These are phyloP conservation scores for Siphonodentalium dalli DNA, from an alignment of 2,888 invertebrate species.

Conservation along the genomic window DNA sequence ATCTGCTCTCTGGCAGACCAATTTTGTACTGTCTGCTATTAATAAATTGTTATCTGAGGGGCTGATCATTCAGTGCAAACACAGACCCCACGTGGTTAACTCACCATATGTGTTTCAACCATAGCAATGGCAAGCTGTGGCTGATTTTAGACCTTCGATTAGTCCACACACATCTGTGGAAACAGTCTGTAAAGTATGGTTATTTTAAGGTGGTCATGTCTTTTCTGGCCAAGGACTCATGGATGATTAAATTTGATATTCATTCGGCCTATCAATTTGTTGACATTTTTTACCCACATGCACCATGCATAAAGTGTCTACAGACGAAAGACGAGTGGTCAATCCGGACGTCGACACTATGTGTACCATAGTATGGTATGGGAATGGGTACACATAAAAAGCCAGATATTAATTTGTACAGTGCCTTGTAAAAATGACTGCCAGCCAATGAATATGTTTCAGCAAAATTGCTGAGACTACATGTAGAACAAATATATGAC, in stretches of 20 bases:
- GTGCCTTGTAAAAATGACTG: too few relatives aligned
- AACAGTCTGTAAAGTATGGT: constrained; percentile 12
- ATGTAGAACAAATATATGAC: too few relatives aligned
- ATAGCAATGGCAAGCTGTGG: constrained; percentile 1
- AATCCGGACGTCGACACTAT: too few relatives aligned
- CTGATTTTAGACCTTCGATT: constrained; percentile 6
- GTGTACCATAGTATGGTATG: too few relatives aligned
- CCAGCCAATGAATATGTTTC: too few relatives aligned
- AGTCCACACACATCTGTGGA: constrained; percentile 8
- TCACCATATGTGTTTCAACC: constrained; percentile 1
- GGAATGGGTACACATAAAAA: too few relatives aligned
- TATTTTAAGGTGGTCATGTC: constrained; percentile 1
- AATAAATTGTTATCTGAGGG: background rate
- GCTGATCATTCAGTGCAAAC: constrained; percentile 1
- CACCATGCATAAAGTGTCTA: too few relatives aligned
- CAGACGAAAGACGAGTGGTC: too few relatives aligned
- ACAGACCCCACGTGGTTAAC: constrained; percentile 5
- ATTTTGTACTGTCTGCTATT: constrained; percentile 4
- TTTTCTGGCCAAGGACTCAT: background rate
- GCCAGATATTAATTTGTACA: too few relatives aligned
- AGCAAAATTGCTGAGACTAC: too few relatives aligned
- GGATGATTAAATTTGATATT: constrained; percentile 16
- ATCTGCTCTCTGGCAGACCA: background rate
- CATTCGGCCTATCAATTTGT: constrained; percentile 10
- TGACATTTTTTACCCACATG: constrained; percentile 7